Evolutionary conservation across 2,797 vertebrate species (phyloP), one percentile per base, ranked within the genome.

Genomic region (Spea hammondii): DNA sequence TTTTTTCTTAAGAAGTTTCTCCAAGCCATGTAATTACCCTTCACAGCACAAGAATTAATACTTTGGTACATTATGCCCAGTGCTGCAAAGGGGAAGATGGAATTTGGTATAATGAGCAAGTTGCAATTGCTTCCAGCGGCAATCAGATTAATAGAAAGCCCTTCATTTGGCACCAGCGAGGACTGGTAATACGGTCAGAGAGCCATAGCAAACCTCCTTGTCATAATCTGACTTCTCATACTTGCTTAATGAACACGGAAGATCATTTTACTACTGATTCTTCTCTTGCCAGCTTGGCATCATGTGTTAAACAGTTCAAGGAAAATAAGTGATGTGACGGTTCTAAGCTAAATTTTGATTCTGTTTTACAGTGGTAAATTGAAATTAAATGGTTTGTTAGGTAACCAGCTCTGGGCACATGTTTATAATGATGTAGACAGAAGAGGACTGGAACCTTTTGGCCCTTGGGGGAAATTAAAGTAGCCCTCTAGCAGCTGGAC

Each of bases 91-190:
- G 9, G 53, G 49, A 44, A 76, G 50, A 76, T 64, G 57, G 67
- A 75, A 76, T 59, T 57, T 54, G 45, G 54, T 67, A 10, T 72
- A 80, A 76, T 76, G 51, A 80, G 78, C 67, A 49, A 71, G 73
- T 76, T 64, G 47, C 59, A 45, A 17, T 73, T 65, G 73, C 73
- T 60, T 53, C 73, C 57, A 72, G 79, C 73, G 60, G 49, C 8
- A 14, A 70, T 8, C 57, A 60, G 57, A 76, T 80, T 80, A 80
- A 80, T 72, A 72, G 79, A 70, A 80, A 59, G 47, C 60, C 79
- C 62, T 66, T 72, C 79, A 60, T 45, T 66, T 71, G 62, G 68
- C 74, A 65, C 60, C 48, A 54, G 67, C 65, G 60, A 47, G 62
- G 51, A 65, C 14, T 76, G 62, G 70, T 80, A 67, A 76, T 66